Conservation (phyloP, 2,113 vertebrate genomes). For the Tetrax tetrax region DNA sequence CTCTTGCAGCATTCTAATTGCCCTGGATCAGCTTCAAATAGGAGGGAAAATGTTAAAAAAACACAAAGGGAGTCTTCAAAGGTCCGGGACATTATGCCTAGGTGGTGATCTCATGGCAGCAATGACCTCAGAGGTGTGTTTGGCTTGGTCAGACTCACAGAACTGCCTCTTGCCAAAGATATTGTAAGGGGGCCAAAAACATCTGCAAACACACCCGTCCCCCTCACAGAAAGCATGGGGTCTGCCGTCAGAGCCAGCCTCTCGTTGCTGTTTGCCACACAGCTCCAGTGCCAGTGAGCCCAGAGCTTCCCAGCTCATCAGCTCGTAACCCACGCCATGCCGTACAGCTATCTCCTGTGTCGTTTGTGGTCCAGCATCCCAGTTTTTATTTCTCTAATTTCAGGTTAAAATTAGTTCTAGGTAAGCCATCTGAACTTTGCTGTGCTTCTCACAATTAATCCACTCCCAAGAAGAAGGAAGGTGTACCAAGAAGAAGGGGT, state of each 20-base stretch:
- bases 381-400: not conserved
- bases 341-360: not conserved
- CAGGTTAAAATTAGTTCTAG: not conserved
- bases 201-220: not conserved
- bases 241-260: not conserved
- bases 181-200: not conserved
- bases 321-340: not conserved
- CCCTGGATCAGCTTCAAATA: not conserved
- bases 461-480: not conserved
- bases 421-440: not conserved
- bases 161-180: not conserved
- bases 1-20: not conserved
- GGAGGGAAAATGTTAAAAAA: not conserved
- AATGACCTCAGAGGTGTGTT: constrained; percentile 35
- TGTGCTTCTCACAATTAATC: not conserved
- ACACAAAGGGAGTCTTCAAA: not conserved
- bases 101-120: constrained; percentile 30
- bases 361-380: not conserved
- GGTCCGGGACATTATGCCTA: not conserved
- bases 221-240: rapidly evolving
- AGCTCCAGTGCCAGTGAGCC: not conserved
- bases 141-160: constrained; percentile 15
- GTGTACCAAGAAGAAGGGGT: not conserved
- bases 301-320: not conserved
- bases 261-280: not conserved